Evolutionary conservation across 37 sponge, comb jelly and placozoan genomes (phyloP), one percentile per base, ranked within the genome.

Genomic region (Trichoplax adhaerens): DNA sequence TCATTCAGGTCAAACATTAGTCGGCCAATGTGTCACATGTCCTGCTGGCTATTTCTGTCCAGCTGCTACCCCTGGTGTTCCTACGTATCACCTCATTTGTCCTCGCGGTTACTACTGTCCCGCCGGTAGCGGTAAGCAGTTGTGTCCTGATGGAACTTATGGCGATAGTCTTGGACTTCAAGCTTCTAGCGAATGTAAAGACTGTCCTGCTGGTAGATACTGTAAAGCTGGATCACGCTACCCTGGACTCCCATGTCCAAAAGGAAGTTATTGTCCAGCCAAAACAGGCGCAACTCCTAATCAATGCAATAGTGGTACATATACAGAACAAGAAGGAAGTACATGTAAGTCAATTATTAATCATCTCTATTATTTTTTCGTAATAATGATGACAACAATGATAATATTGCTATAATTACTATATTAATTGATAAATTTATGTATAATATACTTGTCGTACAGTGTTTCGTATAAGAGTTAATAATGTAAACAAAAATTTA

Each of bases 101-200:
- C 79, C 74, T 55, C 59, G 59, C 55, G 79, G 79, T 4, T 5
- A 57, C 58, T 74, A 74, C 63, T 78, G 79, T 52, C 79, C 79
- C 4, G 57, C 72, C n/a, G 72, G 72, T 47, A 78, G 73, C 2
- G 10, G 54, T 49, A 4, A 53, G 3, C 50, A 3, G 48, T 62
- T 62, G 58, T 78, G 79, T 72, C 79, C 79, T 49, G 72, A 76
- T 49, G 74, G 79, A 3, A 78, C 79, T 3, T 78, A 70, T 66
- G 8, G 12, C 54, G 74, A 76, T 60, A 4, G 52, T 8, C 7
- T 46, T 10, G 79, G 74, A 10, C 62, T 65, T 47, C 55, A 76
- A 55, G 58, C 72, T 50, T 5, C 46, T 10, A 46, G 10, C 3
- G 56, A 78, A n/a, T 78, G 79, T 74, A 76, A 55, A 46, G 50